Percentiles rank a stretch among this genome's conserved stretches.
These are phyloP conservation scores for Drosophila sordidula DNA, from an alignment of 2,888 invertebrate genomes.

Conservation along the genomic window DNA sequence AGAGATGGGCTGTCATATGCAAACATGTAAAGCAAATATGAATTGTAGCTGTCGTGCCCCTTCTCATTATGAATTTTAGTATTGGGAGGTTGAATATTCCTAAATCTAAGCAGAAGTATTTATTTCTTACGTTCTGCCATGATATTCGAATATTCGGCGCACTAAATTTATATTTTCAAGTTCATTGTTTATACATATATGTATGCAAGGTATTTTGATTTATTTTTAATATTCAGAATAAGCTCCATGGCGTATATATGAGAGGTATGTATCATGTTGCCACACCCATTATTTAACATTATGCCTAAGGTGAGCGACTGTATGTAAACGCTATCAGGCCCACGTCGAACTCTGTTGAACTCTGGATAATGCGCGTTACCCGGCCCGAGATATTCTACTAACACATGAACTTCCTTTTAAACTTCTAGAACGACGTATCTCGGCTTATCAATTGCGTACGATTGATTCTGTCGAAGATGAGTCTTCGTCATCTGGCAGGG, in stretches of 20 bases:
- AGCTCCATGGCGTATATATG: constrained; percentile 6
- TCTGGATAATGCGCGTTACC: constrained; percentile 46
- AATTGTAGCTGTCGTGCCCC: constrained; percentile 43
- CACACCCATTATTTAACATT: background rate
- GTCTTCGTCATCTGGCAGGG: constrained; percentile 83
- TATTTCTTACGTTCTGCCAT: constrained; percentile 28
- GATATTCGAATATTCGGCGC: constrained; percentile 28
- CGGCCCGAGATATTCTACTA: constrained; percentile 7
- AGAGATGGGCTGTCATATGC: constrained; percentile 40
- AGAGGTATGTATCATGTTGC: constrained; percentile 49
- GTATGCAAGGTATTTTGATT: constrained; percentile 39
- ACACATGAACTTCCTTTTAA: constrained; percentile 30
- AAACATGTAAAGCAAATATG: constrained; percentile 19
- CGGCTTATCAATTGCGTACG: constrained; percentile 83
- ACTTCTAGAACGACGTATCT: constrained; percentile 83
- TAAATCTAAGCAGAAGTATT: constrained; percentile 40
- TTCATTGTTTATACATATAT: constrained; percentile 56
- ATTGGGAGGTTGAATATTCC: constrained; percentile 9
- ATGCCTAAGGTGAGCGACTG: constrained; percentile 42
- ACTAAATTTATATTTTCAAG: constrained; percentile 60
- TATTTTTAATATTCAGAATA: constrained; percentile 44
- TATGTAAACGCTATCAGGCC: background rate
- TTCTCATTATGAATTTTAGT: constrained; percentile 2
- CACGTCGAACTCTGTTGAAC: constrained; percentile 41
- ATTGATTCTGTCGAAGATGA: constrained; percentile 84